These are phyloP conservation scores for Endotricha flammealis DNA, from an alignment of 2,888 invertebrate species.

Conservation along the genomic window DNA sequence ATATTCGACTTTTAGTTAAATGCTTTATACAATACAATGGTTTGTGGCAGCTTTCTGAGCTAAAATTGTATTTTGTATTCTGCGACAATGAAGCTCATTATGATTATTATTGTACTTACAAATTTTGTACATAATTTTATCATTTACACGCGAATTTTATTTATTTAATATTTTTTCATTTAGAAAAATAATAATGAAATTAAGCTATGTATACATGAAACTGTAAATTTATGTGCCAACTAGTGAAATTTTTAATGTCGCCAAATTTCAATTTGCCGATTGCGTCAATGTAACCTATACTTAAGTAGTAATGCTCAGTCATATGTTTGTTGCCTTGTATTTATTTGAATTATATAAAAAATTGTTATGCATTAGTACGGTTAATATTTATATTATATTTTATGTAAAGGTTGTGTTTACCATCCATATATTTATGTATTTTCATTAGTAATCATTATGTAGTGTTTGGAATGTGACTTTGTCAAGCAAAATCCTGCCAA, in stretches of 20 bases:
- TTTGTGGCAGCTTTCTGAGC: slow-evolving; percentile 17
- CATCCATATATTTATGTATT: slow-evolving; percentile 39
- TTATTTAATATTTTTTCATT: slow-evolving; percentile 25
- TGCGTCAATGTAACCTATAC: slow-evolving; percentile 4
- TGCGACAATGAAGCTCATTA: slow-evolving; percentile 43
- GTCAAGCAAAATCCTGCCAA: slow-evolving; percentile 75
- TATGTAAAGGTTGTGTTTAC: slow-evolving; percentile 58
- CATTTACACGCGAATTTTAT: slow-evolving; percentile 24
- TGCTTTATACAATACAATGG: slow-evolving; percentile 32
- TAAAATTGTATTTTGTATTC: slow-evolving; percentile 4
- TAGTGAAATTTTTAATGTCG: slow-evolving; percentile 46
- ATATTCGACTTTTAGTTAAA: slow-evolving; percentile 50
- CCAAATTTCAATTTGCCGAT: slow-evolving; percentile 29
- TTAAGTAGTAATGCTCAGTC: slow-evolving; percentile 29
- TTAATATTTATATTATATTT: slow-evolving; percentile 48
- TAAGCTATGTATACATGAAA: slow-evolving; percentile 36
- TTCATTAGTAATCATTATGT: slow-evolving; percentile 39
- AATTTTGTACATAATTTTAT: slow-evolving; percentile 22
- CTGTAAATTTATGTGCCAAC: slow-evolving; percentile 57
- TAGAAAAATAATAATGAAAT: slow-evolving; percentile 25
- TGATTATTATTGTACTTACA: slow-evolving; percentile 53
- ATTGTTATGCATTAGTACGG: slow-evolving; percentile 42
- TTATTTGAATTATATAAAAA: slow-evolving; percentile 41
- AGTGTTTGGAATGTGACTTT: slow-evolving; percentile 61
- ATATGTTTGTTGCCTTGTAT: slow-evolving; percentile 40